A percentile compares a stretch with the other conserved stretches of the same genome.
Evolutionary conservation across 2,888 invertebrate genomes (phyloP).

Genomic region (Pseudococcus jackbeardsleyi): DNA sequence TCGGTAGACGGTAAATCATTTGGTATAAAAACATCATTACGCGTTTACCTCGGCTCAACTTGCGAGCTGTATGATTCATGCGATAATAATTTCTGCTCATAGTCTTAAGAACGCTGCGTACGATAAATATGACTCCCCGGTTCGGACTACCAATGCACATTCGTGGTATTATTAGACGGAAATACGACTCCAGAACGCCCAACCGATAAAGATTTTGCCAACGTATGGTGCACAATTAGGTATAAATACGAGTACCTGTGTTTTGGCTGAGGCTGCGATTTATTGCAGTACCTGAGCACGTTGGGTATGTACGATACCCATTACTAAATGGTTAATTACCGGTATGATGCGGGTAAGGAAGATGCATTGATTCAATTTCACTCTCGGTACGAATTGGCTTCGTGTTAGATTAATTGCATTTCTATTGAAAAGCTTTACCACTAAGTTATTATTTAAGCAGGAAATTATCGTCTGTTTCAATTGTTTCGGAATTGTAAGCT

Average conservation of each 20-base stretch:
- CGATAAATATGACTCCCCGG: neutral
- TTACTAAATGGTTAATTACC: constrained; percentile 24
- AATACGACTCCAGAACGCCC: no score
- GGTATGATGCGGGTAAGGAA: neutral
- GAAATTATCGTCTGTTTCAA: constrained; percentile 8
- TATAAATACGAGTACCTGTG: no score
- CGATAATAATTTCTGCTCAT: constrained; percentile 27
- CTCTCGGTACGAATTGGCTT: neutral
- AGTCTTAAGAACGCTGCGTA: neutral
- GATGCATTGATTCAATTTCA: neutral
- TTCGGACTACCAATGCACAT: no score
- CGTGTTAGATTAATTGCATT: neutral
- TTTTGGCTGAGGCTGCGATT: no score
- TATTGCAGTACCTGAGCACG: no score
- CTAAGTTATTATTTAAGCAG: constrained; percentile 1
- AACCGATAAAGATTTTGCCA: no score
- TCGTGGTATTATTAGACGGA: no score
- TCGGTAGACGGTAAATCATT: constrained; percentile 35
- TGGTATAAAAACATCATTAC: constrained; percentile 17
- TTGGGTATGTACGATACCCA: no score
- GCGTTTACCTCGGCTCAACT: neutral
- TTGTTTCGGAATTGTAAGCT: neutral
- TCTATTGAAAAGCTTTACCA: constrained; percentile 18
- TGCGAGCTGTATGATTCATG: neutral
- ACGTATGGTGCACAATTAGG: no score